Evolutionary conservation across 2,888 invertebrate genomes (phyloP).

Genomic region (Cremastinae sp.): DNA sequence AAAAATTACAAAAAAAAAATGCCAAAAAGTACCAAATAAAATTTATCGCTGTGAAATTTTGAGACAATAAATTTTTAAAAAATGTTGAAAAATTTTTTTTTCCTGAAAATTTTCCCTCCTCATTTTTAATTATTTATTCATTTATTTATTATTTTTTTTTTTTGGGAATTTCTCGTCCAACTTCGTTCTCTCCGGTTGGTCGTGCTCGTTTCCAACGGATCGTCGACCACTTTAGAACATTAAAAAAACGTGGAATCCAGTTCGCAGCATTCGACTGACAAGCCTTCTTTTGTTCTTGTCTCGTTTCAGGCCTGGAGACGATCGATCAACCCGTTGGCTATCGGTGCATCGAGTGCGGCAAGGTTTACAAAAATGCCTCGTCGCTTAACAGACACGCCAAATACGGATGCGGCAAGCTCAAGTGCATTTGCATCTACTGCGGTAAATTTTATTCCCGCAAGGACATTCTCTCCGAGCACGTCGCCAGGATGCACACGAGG

Average conservation of each 20-base stretch:
- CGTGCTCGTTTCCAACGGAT: too few species aligned
- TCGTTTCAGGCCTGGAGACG: conserved; percentile 69
- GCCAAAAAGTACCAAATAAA: too few species aligned
- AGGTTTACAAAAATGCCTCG: conserved; percentile 73
- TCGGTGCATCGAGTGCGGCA: conserved; percentile 71
- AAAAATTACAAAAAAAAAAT: too few species aligned
- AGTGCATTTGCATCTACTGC: conserved; percentile 72
- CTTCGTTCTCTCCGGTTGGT: neutral
- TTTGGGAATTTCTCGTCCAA: too few species aligned
- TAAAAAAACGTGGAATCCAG: neutral
- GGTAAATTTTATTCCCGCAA: conserved; percentile 73
- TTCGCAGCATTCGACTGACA: conserved; percentile 58
- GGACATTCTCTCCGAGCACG: conserved; percentile 73
- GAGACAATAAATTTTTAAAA: too few species aligned
- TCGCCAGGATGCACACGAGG: conserved; percentile 66
- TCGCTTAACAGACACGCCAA: conserved; percentile 75
- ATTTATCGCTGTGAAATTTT: too few species aligned
- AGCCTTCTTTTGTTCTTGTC: conserved; percentile 66
- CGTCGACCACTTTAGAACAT: neutral
- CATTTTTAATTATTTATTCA: too few species aligned
- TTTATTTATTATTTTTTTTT: neutral
- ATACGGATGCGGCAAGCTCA: conserved; percentile 75
- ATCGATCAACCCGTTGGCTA: conserved; percentile 62
- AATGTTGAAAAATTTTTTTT: too few species aligned
- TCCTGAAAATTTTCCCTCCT: too few species aligned